Conservation (phyloP, 1,140 invertebrate species). For the Drosophila sturtevanti region DNA sequence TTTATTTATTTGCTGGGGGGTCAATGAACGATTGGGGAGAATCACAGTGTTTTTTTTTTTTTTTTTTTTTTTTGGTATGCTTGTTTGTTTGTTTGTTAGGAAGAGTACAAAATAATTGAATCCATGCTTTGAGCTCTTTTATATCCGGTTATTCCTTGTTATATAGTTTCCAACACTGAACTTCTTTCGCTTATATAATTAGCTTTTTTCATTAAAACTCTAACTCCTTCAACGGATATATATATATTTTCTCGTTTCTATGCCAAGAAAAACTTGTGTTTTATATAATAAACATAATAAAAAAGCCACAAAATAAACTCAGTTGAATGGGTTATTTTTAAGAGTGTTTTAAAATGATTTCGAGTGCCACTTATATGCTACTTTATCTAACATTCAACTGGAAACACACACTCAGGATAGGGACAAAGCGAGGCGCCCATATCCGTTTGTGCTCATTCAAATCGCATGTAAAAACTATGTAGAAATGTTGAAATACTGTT, state of each 20-base stretch:
- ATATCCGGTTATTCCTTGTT: neutral
- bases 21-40: slow-evolving; percentile 51
- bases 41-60: neutral
- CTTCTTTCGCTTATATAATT: neutral
- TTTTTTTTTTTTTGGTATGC: too few relatives aligned
- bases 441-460: slow-evolving; percentile 78
- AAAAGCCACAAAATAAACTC: neutral
- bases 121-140: neutral
- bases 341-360: slow-evolving; percentile 76
- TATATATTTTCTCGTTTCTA: neutral
- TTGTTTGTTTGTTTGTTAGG: slow-evolving; percentile 1
- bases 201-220: neutral
- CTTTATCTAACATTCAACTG: slow-evolving; percentile 34
- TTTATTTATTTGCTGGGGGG: slow-evolving; percentile 40
- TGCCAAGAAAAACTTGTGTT: slow-evolving; percentile 50
- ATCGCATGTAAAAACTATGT: slow-evolving; percentile 77
- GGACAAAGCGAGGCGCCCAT: slow-evolving; percentile 39
- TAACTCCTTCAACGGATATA: neutral
- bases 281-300: slow-evolving; percentile 55
- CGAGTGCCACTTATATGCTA: slow-evolving; percentile 68
- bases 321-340: slow-evolving; percentile 44
- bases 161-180: neutral
- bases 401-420: slow-evolving; percentile 14
- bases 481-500: slow-evolving; percentile 41
- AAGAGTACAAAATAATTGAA: neutral